Evolutionary conservation across 2,797 vertebrate species (phyloP).

Genomic region (Nannoperca obscura): DNA sequence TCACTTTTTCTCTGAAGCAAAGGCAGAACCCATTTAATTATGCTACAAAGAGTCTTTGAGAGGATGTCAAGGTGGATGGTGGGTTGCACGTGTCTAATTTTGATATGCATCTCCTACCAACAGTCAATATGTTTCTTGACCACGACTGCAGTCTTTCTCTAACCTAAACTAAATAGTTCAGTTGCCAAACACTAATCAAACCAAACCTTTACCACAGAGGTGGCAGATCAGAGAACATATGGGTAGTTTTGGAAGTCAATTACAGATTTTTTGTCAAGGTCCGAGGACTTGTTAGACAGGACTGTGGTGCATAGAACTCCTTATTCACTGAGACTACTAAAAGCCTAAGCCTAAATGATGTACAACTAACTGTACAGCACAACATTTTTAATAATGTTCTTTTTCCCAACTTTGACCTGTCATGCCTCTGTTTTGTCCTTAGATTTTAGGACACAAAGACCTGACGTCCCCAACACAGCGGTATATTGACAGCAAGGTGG

Average conservation of each 20-base stretch:
- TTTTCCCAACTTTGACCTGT: background rate
- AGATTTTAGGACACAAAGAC: slow-evolving; percentile 96
- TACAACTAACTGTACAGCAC: background rate
- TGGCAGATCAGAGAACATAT: background rate
- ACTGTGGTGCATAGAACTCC: background rate
- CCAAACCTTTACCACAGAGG: background rate
- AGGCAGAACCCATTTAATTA: background rate
- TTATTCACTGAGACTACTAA: background rate
- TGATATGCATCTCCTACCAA: background rate
- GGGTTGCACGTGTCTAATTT: background rate
- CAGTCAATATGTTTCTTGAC: background rate
- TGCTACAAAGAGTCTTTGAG: background rate
- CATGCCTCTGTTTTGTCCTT: slow-evolving; percentile 53
- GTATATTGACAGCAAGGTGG: slow-evolving; percentile 98
- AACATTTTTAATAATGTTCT: background rate
- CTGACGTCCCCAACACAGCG: slow-evolving; percentile 93
- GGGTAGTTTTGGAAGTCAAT: background rate
- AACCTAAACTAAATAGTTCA: background rate
- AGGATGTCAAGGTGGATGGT: background rate
- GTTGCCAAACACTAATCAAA: background rate
- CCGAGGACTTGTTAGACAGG: background rate
- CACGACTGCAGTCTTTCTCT: background rate
- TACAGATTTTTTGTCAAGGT: background rate
- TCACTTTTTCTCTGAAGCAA: background rate
- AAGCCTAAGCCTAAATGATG: background rate